Evolutionary conservation across 1,140 invertebrate species (phyloP), one percentile per base, ranked within the genome.

Genomic region (Brevipalpus yothersi): DNA sequence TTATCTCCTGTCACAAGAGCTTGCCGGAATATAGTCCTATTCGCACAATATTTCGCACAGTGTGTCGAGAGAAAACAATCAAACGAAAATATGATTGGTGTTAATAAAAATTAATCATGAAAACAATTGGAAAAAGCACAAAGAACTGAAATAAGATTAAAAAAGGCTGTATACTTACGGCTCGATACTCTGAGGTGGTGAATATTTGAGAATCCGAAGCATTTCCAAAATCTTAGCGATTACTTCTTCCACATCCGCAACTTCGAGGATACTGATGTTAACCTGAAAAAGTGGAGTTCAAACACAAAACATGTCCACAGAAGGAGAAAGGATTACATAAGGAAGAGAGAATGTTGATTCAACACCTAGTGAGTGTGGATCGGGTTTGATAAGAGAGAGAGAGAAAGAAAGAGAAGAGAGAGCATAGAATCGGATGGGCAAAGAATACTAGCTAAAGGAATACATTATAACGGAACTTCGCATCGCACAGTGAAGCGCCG

Each of bases 1-100:
- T 83, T 75, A 62, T 86, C 82, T 19, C 82, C 84, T 58, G 79
- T 77, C 0, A 86, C 76, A 19, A 88, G 69, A 53, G 81, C 80
- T 67, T 82, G 77, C 45, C 83, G 76, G 65, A 82, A 82, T 10
- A 62, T 67, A 51, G 69, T 65, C 62, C 75, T 73, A 59, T 60
- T 53, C 4, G 15, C 12, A n/a, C n/a, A n/a, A n/a, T n/a, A n/a
- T n/a, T 11, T 9, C 42, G 15, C 0, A 43, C 15, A 17, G n/a
- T 45, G 43, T 15, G 12, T 43, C 9, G 10, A 43, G n/a, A 4
- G 43, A 45, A 15, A 9, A 10, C 10, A 45, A 45, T 45, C 2
- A 10, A 10, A 17, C 43, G 10, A 17, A 45, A 45, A 45, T 13
- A 45, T 13, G 43, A 15, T 17, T 15, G 2, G 2, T 15, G 43